Base-by-base conservation (phyloP, 2,113 vertebrate genomes). In the Phycodurus eques region DNA sequence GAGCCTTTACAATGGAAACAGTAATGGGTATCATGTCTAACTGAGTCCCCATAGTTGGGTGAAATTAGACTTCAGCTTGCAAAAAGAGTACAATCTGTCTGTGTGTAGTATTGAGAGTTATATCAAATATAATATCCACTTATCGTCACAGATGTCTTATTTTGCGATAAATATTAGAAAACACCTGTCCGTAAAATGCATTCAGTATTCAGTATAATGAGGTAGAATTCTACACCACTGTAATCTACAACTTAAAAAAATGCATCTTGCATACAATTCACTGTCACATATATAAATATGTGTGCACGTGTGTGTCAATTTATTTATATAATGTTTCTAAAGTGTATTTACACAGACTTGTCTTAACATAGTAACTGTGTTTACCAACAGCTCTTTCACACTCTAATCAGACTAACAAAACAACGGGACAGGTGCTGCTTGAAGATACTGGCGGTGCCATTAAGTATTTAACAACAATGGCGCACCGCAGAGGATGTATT, bases 381-480 rank as follows among this genome's bases (percentile, higher is more conserved):
- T 72, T 43, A 72, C 79, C 82, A 74, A 73, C 73, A 87, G 88
- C 80, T 91, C 83, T 80, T 89, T 86, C 87, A 84, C 90, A 87
- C 82, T 85, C 74, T 85, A 89, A 88, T 90, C 90, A 91, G 79
- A 88, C 83, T 79, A 87, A 88, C 83, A 87, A 88, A 89, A 87
- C 87, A 88, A 89, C 64, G 47, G 77, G 80, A 89, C 88, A 89
- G 88, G 88, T 92, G 88, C 85, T 83, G 75, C 82, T 89, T 88
- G 88, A 91, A 88, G 89, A 91, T 91, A 88, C 87, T 89, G 86
- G 76, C 87, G 85, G 85, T 77, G 74, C 84, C 80, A 88, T 90
- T 91, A 89, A 90, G 88, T 91, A 90, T 90, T 90, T 89, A 89
- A 87, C 83, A 86, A 87, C 84, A 89, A 88, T 86, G 75, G 83